These are phyloP conservation scores for Danio albolineatus DNA, from an alignment of 2,797 vertebrate genomes.

Conservation along the genomic window DNA sequence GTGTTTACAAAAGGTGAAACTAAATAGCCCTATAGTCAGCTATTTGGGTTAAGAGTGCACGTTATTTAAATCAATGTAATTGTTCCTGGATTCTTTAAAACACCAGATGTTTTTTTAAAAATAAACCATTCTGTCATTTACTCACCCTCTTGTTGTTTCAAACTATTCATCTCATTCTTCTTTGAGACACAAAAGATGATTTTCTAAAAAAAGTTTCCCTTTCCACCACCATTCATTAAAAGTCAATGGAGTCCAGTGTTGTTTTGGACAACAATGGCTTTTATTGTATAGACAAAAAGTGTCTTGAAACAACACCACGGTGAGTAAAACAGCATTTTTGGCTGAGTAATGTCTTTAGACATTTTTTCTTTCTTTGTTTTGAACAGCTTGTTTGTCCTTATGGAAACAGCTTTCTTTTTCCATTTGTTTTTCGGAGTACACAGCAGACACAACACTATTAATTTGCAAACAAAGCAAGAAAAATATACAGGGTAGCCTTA, in stretches of 20 bases:
- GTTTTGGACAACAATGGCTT: neutral
- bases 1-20: neutral
- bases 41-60: too few species aligned
- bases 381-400: neutral
- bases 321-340: neutral
- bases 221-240: neutral
- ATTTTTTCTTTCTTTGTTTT: neutral
- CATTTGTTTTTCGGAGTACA: neutral
- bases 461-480: neutral
- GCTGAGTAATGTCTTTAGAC: neutral
- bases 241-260: neutral
- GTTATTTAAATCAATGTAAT: too few species aligned
- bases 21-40: neutral
- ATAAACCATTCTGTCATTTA: neutral
- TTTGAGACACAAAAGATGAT: neutral
- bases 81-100: too few species aligned
- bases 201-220: neutral
- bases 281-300: neutral
- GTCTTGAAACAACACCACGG: neutral
- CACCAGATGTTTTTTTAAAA: neutral
- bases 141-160: neutral
- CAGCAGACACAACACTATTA: neutral
- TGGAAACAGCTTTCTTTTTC: too few species aligned
- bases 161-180: neutral
- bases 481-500: conserved; percentile 76